Base-by-base conservation (phyloP, 2,113 vertebrate genomes). In the Petrocephalus zakoni region DNA sequence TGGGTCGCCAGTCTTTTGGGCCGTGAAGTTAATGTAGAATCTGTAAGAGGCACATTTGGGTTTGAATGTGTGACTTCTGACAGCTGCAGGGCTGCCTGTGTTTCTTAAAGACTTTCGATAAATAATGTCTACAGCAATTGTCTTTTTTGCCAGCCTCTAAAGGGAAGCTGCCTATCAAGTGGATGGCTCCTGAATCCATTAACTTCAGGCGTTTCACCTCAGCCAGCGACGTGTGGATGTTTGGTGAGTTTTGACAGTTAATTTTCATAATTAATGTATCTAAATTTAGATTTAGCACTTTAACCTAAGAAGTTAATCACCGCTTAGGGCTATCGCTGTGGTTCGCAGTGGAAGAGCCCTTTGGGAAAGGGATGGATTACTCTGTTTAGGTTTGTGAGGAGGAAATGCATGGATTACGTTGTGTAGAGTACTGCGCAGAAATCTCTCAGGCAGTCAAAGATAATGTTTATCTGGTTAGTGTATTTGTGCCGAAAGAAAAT, bases 171-270 rank as follows among this genome's bases (percentile, higher is more conserved):
- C 98, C 98, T 53, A 99, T 99, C 93, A 99, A 99, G 88, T 99
- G 98, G 98, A 99, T 99, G 98, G 98, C 98, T 90, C 98, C 98
- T 91, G 98, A 99, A 91, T 99, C 98, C 47, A 99, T 99, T 92
- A 99, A 99, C 94, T 99, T 99, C 94, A 96, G 98, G 92, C 96
- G 98, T 88, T 99, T 99, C 94, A 99, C 98, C 93, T 99, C 98
- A 94, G 98, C 98, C 85, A 99, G 98, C 1, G 98, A 99, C 11
- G 98, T 99, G 53, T 99, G 98, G 98, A 99, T 99, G 98, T 99
- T 99, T 94, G 98, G 98, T 99, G 91, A 96, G 97, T 94, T 86
- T 53, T 17, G 5, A 10, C 46, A 52, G 1, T 8, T 89, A n/a
- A 52, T n/a, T 56, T 15, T 29, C 10, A 17, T 29, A 86, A 34